Evolutionary conservation across 2,113 vertebrate genomes (phyloP).

Genomic region (Anas platyrhynchos): DNA sequence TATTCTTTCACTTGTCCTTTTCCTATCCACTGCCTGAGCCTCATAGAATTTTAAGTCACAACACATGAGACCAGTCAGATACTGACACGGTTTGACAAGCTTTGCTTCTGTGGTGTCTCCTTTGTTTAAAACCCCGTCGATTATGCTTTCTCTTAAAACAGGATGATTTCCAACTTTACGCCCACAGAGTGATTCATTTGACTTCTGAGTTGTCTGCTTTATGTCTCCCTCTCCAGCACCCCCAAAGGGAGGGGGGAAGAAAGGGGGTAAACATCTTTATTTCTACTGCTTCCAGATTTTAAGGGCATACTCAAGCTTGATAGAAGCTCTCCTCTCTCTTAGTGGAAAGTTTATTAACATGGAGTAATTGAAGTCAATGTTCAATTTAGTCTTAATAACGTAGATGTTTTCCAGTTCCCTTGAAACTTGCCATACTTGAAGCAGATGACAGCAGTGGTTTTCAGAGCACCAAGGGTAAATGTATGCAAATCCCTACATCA

Average conservation of each 20-base stretch:
- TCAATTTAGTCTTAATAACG: slow-evolving; percentile 57
- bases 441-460: slow-evolving; percentile 21
- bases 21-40: not conserved
- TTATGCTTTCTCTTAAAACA: slow-evolving; percentile 5
- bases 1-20: slow-evolving; percentile 20
- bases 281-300: slow-evolving; percentile 3
- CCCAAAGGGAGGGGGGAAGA: not conserved
- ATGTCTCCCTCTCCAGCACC: not conserved
- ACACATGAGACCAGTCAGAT: slow-evolving; percentile 34
- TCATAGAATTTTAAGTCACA: not conserved
- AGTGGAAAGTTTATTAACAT: slow-evolving; percentile 30
- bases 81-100: slow-evolving; percentile 38
- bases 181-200: slow-evolving; percentile 56
- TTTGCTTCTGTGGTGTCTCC: not conserved
- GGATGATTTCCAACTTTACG: not conserved
- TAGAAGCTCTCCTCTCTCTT: not conserved
- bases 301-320: not conserved
- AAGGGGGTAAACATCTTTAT: not conserved
- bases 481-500: slow-evolving; percentile 38
- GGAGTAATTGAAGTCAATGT: slow-evolving; percentile 28
- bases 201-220: not conserved
- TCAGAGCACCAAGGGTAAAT: slow-evolving; percentile 5
- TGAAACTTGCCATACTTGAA: not conserved
- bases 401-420: not conserved
- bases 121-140: slow-evolving; percentile 13